Conservation (phyloP, 1,140 invertebrate genomes). For the Vanessa tameamea region DNA sequence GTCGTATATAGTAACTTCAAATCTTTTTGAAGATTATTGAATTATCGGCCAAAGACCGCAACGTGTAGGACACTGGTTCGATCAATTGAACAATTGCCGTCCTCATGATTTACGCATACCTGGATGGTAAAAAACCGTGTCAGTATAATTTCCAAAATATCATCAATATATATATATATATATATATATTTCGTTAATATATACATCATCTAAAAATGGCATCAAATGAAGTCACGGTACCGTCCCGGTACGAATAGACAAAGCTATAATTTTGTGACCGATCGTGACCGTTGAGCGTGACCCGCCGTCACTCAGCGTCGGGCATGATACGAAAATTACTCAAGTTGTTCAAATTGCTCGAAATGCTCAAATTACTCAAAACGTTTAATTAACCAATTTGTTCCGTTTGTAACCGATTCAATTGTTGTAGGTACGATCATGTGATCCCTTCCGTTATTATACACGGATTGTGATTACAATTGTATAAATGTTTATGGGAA, state of each 20-base stretch:
- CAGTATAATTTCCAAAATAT: too few species aligned
- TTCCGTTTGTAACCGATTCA: slow-evolving; percentile 50
- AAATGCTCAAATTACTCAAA: slow-evolving; percentile 55
- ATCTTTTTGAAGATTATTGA: too few species aligned
- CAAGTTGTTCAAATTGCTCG: slow-evolving; percentile 43
- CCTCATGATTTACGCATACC: too few species aligned
- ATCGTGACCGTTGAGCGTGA: slow-evolving; percentile 48
- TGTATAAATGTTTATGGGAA: slow-evolving; percentile 18
- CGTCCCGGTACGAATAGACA: slow-evolving; percentile 4
- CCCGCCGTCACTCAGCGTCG: slow-evolving; percentile 50
- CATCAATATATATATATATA: too few species aligned
- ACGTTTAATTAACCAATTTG: slow-evolving; percentile 64
- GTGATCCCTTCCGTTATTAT: slow-evolving; percentile 29
- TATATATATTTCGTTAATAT: too few species aligned
- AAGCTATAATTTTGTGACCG: slow-evolving; percentile 21
- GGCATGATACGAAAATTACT: slow-evolving; percentile 61
- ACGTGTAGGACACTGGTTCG: too few species aligned
- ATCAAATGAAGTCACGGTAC: too few species aligned
- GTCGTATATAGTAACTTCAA: too few species aligned
- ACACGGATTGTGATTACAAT: slow-evolving; percentile 15
- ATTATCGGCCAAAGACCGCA: too few species aligned
- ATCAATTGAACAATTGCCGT: too few species aligned
- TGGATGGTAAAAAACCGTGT: too few species aligned
- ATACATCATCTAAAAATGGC: too few species aligned
- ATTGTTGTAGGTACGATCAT: slow-evolving; percentile 43